Percentiles rank a stretch among this genome's conserved stretches.
Conservation (phyloP, 2,113 vertebrate species). For the Dunckerocampus dactyliophorus region DNA sequence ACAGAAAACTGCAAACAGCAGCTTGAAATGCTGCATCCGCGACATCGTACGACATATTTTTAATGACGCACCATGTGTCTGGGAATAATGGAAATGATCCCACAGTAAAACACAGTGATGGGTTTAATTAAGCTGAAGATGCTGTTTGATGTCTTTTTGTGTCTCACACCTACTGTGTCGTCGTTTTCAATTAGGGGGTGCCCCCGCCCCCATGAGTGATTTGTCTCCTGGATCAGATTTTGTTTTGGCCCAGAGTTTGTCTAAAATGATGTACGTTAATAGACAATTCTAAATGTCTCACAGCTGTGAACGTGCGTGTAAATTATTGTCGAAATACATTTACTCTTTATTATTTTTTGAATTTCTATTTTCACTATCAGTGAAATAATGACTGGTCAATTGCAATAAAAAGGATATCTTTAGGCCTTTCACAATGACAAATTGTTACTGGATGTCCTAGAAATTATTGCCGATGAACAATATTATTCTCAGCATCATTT, state of each 20-base stretch:
- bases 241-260: background rate
- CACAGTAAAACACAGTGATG: conserved; percentile 44
- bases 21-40: conserved; percentile 54
- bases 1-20: conserved; percentile 30
- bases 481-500: no score
- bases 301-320: no score
- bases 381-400: no score
- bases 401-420: no score
- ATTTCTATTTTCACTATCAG: no score
- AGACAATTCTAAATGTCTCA: no score
- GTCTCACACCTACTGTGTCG: conserved; percentile 40
- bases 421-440: no score
- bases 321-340: no score
- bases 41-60: conserved; percentile 58
- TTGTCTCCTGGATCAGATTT: background rate
- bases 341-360: no score
- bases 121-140: conserved; percentile 64
- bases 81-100: conserved; percentile 46
- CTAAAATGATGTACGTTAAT: no score
- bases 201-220: background rate
- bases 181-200: conserved; percentile 7
- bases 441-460: no score
- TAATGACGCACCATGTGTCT: conserved; percentile 53
- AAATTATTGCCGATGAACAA: no score
- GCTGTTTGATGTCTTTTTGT: conserved; percentile 60